Evolutionary conservation across 1,140 invertebrate species (phyloP).

Genomic region (Zaprionus vittiger): DNA sequence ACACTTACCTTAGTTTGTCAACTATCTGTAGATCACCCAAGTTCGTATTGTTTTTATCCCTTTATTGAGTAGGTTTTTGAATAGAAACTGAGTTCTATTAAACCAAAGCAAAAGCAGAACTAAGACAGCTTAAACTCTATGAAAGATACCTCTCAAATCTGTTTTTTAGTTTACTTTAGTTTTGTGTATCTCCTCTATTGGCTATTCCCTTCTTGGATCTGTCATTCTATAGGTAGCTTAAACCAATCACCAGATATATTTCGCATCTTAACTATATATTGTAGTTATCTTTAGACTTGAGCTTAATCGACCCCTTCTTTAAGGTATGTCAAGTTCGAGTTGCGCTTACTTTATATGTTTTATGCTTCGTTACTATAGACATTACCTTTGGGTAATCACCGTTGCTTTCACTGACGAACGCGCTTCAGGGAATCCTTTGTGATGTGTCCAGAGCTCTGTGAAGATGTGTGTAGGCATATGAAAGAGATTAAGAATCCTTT

Average conservation of each 20-base stretch:
- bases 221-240: background rate
- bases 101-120: too few species aligned
- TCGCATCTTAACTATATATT: background rate
- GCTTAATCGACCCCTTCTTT: background rate
- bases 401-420: conserved; percentile 33
- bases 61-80: too few species aligned
- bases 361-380: conserved; percentile 15
- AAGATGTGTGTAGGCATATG: conserved; percentile 13
- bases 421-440: conserved; percentile 31
- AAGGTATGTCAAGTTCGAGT: conserved; percentile 4
- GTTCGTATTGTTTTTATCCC: too few species aligned
- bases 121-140: background rate
- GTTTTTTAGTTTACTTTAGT: background rate
- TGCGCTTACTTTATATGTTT: conserved; percentile 16
- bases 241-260: background rate
- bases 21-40: too few species aligned
- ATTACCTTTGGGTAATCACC: conserved; percentile 78
- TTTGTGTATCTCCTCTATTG: background rate
- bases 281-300: background rate
- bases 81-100: too few species aligned
- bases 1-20: too few species aligned
- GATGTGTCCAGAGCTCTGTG: conserved; percentile 17
- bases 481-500: conserved; percentile 43
- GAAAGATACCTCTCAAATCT: too few species aligned
- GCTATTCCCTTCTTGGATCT: too few species aligned